Percentiles rank a stretch among this genome's conserved stretches.
phyloP scores from a whole-genome alignment of 2,113 vertebrate species.

The Xenopus borealis region DNA sequence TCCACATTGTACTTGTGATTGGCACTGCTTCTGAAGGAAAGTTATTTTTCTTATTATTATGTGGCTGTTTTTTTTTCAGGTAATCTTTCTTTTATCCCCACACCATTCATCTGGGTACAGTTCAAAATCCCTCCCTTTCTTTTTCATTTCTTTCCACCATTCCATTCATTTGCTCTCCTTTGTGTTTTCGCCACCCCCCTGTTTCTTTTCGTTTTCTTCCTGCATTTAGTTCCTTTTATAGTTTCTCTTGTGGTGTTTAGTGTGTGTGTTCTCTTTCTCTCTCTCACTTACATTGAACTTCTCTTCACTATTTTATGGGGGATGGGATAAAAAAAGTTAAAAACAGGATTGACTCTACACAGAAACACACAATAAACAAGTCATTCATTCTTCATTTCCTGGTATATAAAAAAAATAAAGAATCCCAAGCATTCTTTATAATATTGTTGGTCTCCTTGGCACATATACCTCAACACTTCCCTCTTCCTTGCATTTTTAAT shows the following conservation, averaged over 20 bases:
- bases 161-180: constrained; percentile 63
- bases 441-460: too few relatives aligned
- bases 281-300: constrained; percentile 61
- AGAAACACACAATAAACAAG: neutral
- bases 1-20: constrained; percentile 63
- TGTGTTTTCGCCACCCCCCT: constrained; percentile 64
- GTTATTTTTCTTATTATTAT: constrained; percentile 56
- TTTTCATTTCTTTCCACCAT: constrained; percentile 64
- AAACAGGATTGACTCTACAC: neutral
- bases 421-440: too few relatives aligned
- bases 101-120: constrained; percentile 63
- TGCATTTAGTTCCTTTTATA: constrained; percentile 53
- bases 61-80: constrained; percentile 71
- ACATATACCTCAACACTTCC: too few relatives aligned
- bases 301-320: constrained; percentile 50
- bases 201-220: constrained; percentile 44
- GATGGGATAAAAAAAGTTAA: constrained; percentile 19
- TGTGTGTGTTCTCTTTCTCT: constrained; percentile 55
- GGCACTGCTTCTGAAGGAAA: constrained; percentile 64
- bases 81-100: constrained; percentile 57
- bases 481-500: too few relatives aligned
- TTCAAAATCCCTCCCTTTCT: constrained; percentile 44
- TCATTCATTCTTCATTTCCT: neutral
- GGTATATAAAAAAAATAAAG: too few relatives aligned
- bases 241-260: constrained; percentile 63